These are phyloP conservation scores for Drosophila nikananu DNA, from an alignment of 1,140 invertebrate species.

Conservation along the genomic window DNA sequence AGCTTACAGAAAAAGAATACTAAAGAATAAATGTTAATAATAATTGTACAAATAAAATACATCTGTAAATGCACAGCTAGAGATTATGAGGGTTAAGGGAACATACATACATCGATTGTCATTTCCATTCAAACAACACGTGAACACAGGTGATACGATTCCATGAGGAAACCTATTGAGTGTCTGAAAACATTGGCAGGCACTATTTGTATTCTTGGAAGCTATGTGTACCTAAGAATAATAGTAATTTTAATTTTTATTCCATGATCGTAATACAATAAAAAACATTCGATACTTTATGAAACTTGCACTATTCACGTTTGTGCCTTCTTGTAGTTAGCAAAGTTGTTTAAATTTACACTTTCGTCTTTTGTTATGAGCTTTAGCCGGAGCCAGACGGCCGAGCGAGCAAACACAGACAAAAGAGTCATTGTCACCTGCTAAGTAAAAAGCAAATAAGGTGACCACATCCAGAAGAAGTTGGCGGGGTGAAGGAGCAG, in stretches of 20 bases:
- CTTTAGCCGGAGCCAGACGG: slow-evolving; percentile 3
- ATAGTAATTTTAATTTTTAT: no score
- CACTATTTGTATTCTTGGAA: neutral
- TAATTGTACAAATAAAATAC: slow-evolving; percentile 32
- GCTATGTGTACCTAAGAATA: neutral
- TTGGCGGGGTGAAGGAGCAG: slow-evolving; percentile 1
- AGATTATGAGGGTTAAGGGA: slow-evolving; percentile 13
- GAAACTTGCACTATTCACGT: no score
- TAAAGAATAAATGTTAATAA: slow-evolving; percentile 27
- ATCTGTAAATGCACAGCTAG: slow-evolving; percentile 4
- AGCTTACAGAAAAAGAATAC: slow-evolving; percentile 13
- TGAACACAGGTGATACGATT: slow-evolving; percentile 12
- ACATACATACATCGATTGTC: slow-evolving; percentile 34
- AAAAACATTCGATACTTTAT: neutral
- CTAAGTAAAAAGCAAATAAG: slow-evolving; percentile 58
- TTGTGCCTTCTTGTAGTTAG: slow-evolving; percentile 34
- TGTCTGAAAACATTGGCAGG: neutral
- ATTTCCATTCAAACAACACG: slow-evolving; percentile 32
- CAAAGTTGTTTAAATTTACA: slow-evolving; percentile 57
- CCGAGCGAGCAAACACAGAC: slow-evolving; percentile 41
- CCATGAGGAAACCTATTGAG: slow-evolving; percentile 16
- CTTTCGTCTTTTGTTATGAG: slow-evolving; percentile 53
- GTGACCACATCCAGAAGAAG: slow-evolving; percentile 1
- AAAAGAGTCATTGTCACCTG: slow-evolving; percentile 69
- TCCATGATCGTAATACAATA: neutral